Evolutionary conservation across 2,113 vertebrate genomes (phyloP).

Genomic region (Limnothrissa miodon): DNA sequence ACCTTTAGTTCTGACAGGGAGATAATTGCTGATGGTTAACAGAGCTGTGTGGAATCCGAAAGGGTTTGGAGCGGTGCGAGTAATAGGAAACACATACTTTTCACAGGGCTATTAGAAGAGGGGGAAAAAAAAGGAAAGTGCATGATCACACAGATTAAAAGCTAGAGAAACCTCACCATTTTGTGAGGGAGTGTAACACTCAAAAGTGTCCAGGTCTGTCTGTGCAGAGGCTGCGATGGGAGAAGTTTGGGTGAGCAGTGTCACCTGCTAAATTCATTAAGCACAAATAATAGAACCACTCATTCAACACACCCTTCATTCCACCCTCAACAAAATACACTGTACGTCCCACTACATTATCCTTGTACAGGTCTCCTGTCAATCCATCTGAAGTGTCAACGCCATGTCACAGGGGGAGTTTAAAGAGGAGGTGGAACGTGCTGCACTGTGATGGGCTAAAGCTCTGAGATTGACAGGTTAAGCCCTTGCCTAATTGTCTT

Average conservation of each 20-base stretch:
- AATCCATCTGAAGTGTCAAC: slow-evolving; percentile 70
- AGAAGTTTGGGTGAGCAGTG: slow-evolving; percentile 22
- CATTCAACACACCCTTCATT: slow-evolving; percentile 37
- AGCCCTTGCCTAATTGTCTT: slow-evolving; percentile 73
- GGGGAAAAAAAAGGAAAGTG: neutral
- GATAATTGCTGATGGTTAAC: slow-evolving; percentile 99
- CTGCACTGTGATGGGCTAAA: slow-evolving; percentile 68
- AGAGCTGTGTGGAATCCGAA: slow-evolving; percentile 94
- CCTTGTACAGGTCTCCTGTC: slow-evolving; percentile 66
- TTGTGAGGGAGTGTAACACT: neutral
- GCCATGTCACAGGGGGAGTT: slow-evolving; percentile 66
- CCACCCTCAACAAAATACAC: slow-evolving; percentile 10
- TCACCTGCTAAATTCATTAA: slow-evolving; percentile 60
- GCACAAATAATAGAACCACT: slow-evolving; percentile 33
- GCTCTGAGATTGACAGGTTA: slow-evolving; percentile 70
- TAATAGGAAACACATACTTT: slow-evolving; percentile 64
- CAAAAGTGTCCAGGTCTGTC: neutral
- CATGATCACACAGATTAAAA: neutral
- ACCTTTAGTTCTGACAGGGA: slow-evolving; percentile 99
- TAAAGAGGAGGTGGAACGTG: slow-evolving; percentile 70
- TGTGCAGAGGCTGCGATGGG: neutral
- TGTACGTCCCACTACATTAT: slow-evolving; percentile 40
- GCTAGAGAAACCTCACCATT: neutral
- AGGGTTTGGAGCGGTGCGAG: slow-evolving; percentile 63
- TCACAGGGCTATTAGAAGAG: slow-evolving; percentile 24